Base-by-base conservation (phyloP, 2,113 vertebrate species). In the Pedetes capensis region DNA sequence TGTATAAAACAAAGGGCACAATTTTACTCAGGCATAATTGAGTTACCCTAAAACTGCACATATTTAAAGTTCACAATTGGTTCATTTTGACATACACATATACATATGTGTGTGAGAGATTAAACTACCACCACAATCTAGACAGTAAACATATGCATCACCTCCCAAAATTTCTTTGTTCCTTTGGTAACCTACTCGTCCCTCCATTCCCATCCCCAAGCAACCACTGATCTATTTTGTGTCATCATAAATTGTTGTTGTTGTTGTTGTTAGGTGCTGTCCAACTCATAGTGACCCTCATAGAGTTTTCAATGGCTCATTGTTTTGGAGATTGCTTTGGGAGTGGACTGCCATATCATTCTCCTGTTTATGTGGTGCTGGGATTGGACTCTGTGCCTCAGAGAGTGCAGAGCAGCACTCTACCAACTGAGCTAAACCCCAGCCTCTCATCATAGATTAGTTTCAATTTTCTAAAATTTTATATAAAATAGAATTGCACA, bases 1-100 rank as follows among this genome's bases (percentile, higher is more conserved):
- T 88, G 34, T 34, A 47, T 4, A 81, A 68, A 83, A 87, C 3
- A 92, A 85, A 89, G 23, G 59, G 4, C 98, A 95, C 68, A 99
- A n/a, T n/a, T n/a, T n/a, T n/a, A n/a, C n/a, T n/a, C n/a, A n/a
- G n/a, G 20, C 71, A 37, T 80, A 69, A 90, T 32, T 29, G 14
- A 57, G 22, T n/a, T 83, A 53, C 13, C 23, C 13, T 63, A 91
- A 63, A 44, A 74, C 10, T 42, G 8, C 13, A 64, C 6, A 63
- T 61, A n/a, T 17, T 53, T 78, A 42, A 63, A 16, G 11, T 22
- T 12, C 61, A 91, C 18, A 91, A 82, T 23, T 68, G 11, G 55
- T 88, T 55, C 63, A 34, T 88, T 87, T 61, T 44, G 39, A 64
- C 29, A 32, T 32, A 69, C 18, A 59, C 7, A 76, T 6, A 49